phyloP scores from a whole-genome alignment of 2,888 invertebrate genomes.

The Orchesella flavescens region DNA sequence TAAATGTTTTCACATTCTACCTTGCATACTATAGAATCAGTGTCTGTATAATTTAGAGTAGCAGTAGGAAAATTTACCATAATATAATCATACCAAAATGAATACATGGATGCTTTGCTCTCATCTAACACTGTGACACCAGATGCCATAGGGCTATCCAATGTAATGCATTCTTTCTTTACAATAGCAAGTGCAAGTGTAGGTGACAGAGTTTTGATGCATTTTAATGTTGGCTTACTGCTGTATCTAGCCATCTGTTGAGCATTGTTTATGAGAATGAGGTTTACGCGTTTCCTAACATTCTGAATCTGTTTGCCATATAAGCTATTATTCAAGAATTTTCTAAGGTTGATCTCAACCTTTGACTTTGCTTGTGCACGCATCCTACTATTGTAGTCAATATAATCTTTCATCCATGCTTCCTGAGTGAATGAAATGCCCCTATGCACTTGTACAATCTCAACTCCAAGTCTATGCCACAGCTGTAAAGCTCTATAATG shows the following conservation, averaged over 20 bases:
- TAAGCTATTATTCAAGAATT: too few species aligned
- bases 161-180: constrained; percentile 8
- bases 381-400: constrained; percentile 6
- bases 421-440: constrained; percentile 33
- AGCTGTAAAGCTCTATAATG: constrained; percentile 43
- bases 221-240: constrained; percentile 48
- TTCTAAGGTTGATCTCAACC: constrained; percentile 15
- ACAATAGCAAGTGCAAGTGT: constrained; percentile 9
- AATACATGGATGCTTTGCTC: constrained; percentile 23
- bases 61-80: neutral
- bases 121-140: constrained; percentile 53
- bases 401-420: constrained; percentile 26
- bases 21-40: constrained; percentile 25
- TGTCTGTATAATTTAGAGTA: constrained; percentile 35
- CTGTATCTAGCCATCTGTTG: neutral
- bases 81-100: constrained; percentile 46
- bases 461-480: constrained; percentile 30
- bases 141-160: constrained; percentile 28
- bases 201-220: constrained; percentile 1
- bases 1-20: constrained; percentile 43
- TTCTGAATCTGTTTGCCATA: too few species aligned
- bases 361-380: neutral
- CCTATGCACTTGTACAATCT: too few species aligned
- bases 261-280: constrained; percentile 27
- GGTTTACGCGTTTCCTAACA: too few species aligned